Conservation (phyloP, 2,888 invertebrate genomes). For the Bellardia bayeri region DNA sequence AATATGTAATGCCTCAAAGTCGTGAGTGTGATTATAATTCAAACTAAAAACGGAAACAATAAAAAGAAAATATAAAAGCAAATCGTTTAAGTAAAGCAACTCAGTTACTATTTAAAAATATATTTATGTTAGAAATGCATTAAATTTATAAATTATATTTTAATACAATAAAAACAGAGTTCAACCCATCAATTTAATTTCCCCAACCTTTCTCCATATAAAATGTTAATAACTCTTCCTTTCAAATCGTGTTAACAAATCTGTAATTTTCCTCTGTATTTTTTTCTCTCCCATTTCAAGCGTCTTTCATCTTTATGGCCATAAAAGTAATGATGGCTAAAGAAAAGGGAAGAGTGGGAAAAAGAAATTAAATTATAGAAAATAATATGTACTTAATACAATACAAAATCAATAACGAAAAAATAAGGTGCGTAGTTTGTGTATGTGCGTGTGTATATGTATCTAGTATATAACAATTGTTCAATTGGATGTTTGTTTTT, state of each 20-base stretch:
- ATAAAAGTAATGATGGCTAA: conserved; percentile 56
- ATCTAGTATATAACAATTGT: conserved; percentile 16
- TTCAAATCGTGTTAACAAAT: conserved; percentile 67
- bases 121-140: conserved; percentile 45
- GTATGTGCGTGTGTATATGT: background rate
- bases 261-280: conserved; percentile 63
- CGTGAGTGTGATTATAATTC: conserved; percentile 40
- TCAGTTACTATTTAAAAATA: conserved; percentile 31
- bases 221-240: conserved; percentile 63
- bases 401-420: conserved; percentile 21
- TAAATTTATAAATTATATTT: conserved; percentile 33
- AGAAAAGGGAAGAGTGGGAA: conserved; percentile 32
- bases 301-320: conserved; percentile 43
- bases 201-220: conserved; percentile 50
- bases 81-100: background rate
- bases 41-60: background rate
- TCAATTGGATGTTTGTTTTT: conserved; percentile 30
- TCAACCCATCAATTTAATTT: conserved; percentile 64
- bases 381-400: conserved; percentile 27
- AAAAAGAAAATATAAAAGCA: conserved; percentile 6
- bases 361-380: conserved; percentile 26
- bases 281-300: conserved; percentile 16
- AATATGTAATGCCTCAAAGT: conserved; percentile 16
- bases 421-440: conserved; percentile 66
- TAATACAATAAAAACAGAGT: conserved; percentile 46